Evolutionary conservation across 53 echinoderm and acorn worm genomes (phyloP).

Genomic region (Mesocentrotus franciscanus): DNA sequence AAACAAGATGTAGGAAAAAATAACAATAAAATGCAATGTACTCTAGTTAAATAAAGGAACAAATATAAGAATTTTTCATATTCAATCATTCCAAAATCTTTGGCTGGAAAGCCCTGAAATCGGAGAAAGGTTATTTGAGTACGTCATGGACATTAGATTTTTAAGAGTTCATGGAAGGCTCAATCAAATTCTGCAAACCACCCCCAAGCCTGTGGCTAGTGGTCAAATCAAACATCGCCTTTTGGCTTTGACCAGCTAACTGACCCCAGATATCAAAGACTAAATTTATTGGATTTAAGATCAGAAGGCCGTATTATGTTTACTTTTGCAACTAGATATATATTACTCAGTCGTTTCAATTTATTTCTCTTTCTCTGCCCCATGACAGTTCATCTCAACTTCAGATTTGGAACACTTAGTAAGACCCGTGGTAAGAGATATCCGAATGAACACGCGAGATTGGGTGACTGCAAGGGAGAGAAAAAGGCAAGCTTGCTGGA

Average conservation of each 20-base stretch:
- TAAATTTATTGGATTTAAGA: constrained; percentile 64
- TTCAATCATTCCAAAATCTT: not conserved
- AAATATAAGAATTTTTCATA: not conserved
- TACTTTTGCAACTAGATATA: constrained; percentile 69
- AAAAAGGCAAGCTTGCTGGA: not conserved
- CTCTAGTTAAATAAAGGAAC: not conserved
- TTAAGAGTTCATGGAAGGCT: not conserved
- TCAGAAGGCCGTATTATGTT: constrained; percentile 59
- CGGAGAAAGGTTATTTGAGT: constrained; percentile 25
- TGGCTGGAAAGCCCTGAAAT: not conserved
- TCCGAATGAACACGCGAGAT: constrained; percentile 25
- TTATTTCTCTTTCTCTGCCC: constrained; percentile 60
- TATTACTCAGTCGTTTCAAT: constrained; percentile 60
- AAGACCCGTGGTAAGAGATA: constrained; percentile 2
- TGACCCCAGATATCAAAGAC: constrained; percentile 58
- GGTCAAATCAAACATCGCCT: constrained; percentile 60
- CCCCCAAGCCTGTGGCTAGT: constrained; percentile 32
- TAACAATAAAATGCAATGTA: not conserved
- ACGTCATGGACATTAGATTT: not conserved
- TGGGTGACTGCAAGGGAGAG: constrained; percentile 11
- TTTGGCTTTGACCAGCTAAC: constrained; percentile 47
- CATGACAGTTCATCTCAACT: not conserved
- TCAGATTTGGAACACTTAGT: not conserved
- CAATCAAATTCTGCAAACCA: not conserved
- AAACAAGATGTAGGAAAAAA: not conserved